phyloP scores from a whole-genome alignment of 2,113 vertebrate species.

The Apus apus region DNA sequence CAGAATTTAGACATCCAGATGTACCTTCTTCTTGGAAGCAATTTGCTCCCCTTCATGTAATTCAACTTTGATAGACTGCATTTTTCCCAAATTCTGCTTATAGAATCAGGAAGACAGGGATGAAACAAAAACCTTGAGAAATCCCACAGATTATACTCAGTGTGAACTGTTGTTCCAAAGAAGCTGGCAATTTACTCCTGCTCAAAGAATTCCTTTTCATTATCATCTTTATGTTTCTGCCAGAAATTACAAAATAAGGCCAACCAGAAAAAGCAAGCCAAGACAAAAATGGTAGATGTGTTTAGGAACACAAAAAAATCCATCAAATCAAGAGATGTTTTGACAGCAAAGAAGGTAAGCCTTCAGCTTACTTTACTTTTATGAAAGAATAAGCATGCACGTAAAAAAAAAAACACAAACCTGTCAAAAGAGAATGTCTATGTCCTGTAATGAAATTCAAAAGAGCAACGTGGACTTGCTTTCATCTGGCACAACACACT shows the following conservation, averaged over 20 bases:
- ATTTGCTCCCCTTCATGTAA: not conserved
- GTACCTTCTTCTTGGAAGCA: not conserved
- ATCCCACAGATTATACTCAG: not conserved
- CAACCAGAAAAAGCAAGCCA: not conserved
- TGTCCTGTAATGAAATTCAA: not conserved
- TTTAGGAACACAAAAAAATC: not conserved
- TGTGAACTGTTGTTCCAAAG: not conserved
- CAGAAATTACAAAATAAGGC: not conserved
- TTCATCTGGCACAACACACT: not conserved
- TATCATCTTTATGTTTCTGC: not conserved
- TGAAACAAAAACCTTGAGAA: not conserved
- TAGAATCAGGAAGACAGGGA: not conserved
- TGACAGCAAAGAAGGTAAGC: not conserved
- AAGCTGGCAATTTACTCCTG: not conserved
- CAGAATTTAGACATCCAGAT: not conserved
- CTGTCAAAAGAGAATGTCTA: not conserved
- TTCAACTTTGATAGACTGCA: not conserved
- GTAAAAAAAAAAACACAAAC: not conserved
- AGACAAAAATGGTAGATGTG: not conserved
- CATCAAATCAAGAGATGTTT: not conserved
- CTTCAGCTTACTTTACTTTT: not conserved
- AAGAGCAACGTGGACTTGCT: not conserved
- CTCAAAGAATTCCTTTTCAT: not conserved
- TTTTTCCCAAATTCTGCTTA: not conserved
- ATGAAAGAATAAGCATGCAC: not conserved